Evolutionary conservation across 2,888 invertebrate genomes (phyloP), one percentile per base, ranked within the genome.

Genomic region (Sipunculus nudus): DNA sequence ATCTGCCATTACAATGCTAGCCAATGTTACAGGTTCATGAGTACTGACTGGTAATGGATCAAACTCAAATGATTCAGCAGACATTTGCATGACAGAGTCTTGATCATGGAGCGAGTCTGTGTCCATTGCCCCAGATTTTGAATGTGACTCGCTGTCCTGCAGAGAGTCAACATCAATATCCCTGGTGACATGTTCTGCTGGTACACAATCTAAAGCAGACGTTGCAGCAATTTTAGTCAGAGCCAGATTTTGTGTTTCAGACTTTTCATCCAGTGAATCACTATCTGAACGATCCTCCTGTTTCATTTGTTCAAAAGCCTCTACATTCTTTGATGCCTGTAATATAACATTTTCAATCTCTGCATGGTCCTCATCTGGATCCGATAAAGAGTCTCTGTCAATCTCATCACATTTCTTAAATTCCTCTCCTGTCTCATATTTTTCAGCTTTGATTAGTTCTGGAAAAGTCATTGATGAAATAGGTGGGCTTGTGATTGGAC

Each of bases 161-260:
- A 60, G 49, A 21, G 64, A 64, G 41, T 67, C 65, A n/a, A 21
- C 52, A 39, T 66, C 67, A 21, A 64, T 52, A 41, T 67, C 67
- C 16, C 39, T 53, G n/a, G 61, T 61, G 6, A 40, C 53, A 5
- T 45, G n/a, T 32, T 65, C 60, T 40, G 63, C 57, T 35, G 63
- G 58, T 13, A 65, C 53, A n/a, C n/a, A n/a, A n/a, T 58, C 75
- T 21, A 70, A 73, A 57, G 76, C 77, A 69, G 76, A 77, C 13
- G 77, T 60, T 38, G 77, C 75, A 62, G 75, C 75, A 45, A 71
- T 72, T 29, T 76, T 75, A n/a, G 76, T n/a, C n/a, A n/a, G n/a
- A n/a, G n/a, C n/a, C n/a, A n/a, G n/a, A n/a, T n/a, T n/a, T n/a
- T n/a, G n/a, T n/a, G n/a, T n/a, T n/a, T n/a, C n/a, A n/a, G n/a